Evolutionary conservation across 2,113 vertebrate genomes (phyloP), one percentile per base, ranked within the genome.

Genomic region (Ursus arctos): DNA sequence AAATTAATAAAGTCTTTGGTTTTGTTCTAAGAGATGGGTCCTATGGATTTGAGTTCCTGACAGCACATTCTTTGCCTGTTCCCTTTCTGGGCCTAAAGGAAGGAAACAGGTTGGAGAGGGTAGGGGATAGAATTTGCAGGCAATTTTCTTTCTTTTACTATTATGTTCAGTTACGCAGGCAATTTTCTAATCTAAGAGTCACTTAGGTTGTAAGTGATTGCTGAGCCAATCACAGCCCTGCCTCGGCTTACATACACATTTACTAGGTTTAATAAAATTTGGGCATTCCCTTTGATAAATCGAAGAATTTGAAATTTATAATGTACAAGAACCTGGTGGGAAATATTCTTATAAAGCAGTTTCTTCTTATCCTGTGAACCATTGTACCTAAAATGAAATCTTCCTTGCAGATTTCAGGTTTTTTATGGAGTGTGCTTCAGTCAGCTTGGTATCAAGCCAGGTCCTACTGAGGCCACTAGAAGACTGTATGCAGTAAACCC

Each of bases 281-380:
- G 13, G 24, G 12, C 16, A 22, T 79, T 77, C 74, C 22, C 74
- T 77, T 51, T 28, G 16, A 71, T 57, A 89, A 83, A 67, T 63
- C 82, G 53, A 89, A 88, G 49, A 69, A 59, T n/a, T 86, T 86
- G 43, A 90, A 92, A 86, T 57, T 61, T 77, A 69, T 8, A 69
- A 31, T 8, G 13, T 7, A 83, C 55, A 53, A 82, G 43, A 85
- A 81, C 6, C 16, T 26, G 15, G 28, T 43, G 57, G 65, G n/a
- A 7, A 89, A 86, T 81, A 22, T 12, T 92, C 80, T 69, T 53
- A 4, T 22, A 55, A 80, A 65, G 40, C 28, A 40, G 36, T 31
- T 69, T 83, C 43, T 19, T 87, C 13, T 43, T 92, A 40, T 53
- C 40, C 63, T 71, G 43, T n/a, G 31, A 88, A 47, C 26, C 36